A percentile compares a stretch with the other conserved stretches of the same genome.
Conservation (phyloP, 1,140 invertebrate species). For the Eufriesea mexicana region DNA sequence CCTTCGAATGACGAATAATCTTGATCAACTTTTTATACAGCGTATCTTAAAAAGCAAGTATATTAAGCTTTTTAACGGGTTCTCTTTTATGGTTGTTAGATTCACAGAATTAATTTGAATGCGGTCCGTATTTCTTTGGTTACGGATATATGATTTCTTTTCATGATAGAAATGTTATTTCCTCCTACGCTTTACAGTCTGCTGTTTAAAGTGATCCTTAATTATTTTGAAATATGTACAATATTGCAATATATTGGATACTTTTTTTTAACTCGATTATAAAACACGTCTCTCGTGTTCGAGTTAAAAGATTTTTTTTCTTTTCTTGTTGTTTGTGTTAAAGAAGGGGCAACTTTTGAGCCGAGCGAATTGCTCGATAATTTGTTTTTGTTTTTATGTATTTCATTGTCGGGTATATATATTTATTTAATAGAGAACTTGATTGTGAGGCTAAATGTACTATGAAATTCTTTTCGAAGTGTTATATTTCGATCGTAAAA, state of each 20-base stretch:
- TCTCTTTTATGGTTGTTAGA: slow-evolving; percentile 18
- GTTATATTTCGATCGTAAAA: slow-evolving; percentile 14
- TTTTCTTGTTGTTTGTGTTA: background rate
- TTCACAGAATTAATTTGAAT: slow-evolving; percentile 14
- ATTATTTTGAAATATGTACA: background rate
- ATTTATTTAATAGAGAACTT: slow-evolving; percentile 15
- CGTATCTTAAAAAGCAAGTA: slow-evolving; percentile 6
- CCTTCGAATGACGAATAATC: slow-evolving; percentile 77
- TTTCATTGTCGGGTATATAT: slow-evolving; percentile 1
- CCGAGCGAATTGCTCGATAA: background rate
- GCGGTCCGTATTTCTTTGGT: background rate
- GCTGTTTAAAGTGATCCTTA: slow-evolving; percentile 14
- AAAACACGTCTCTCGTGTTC: background rate
- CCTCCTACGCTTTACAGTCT: background rate
- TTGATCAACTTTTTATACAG: slow-evolving; percentile 63
- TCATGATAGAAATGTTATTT: slow-evolving; percentile 23
- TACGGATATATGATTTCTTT: slow-evolving; percentile 1
- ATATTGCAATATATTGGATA: slow-evolving; percentile 17
- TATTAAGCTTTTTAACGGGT: slow-evolving; percentile 29
- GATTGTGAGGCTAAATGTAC: slow-evolving; percentile 31
- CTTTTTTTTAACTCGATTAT: too few relatives aligned
- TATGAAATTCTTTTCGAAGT: slow-evolving; percentile 23
- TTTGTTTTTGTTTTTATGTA: background rate
- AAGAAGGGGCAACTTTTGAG: background rate
- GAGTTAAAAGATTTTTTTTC: background rate